Evolutionary conservation across 1,140 invertebrate species (phyloP).

Genomic region (Oncopodura yosiiana): DNA sequence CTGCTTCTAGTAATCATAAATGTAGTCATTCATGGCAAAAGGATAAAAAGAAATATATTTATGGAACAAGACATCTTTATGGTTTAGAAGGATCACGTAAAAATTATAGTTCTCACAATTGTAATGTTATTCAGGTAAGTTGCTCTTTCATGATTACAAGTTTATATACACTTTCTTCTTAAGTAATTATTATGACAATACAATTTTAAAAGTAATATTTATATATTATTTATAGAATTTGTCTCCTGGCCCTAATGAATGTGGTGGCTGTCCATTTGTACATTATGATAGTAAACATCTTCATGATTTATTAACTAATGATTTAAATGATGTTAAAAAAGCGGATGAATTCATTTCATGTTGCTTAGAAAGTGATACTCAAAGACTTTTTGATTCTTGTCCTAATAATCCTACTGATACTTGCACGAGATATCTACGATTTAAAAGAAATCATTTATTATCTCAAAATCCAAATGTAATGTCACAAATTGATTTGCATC

Average conservation of each 20-base stretch:
- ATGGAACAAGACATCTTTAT: constrained; percentile 62
- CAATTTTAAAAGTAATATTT: too few species aligned
- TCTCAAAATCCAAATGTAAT: too few species aligned
- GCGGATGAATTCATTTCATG: too few species aligned
- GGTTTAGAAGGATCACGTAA: constrained; percentile 56
- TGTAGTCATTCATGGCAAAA: constrained; percentile 56
- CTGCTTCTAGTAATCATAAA: background rate
- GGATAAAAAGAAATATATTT: constrained; percentile 53
- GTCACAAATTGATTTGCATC: too few species aligned
- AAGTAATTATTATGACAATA: too few species aligned
- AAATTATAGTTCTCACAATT: constrained; percentile 50
- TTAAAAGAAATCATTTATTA: too few species aligned
- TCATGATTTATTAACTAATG: background rate
- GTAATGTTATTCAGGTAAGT: constrained; percentile 46
- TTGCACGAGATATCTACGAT: too few species aligned
- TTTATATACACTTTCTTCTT: background rate
- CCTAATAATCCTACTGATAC: too few species aligned
- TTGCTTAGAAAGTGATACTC: too few species aligned
- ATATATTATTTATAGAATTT: too few species aligned
- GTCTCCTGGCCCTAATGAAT: too few species aligned
- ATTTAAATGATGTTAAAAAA: background rate
- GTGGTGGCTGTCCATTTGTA: constrained; percentile 12
- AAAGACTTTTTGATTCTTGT: too few species aligned
- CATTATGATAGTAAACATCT: background rate
- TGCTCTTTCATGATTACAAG: constrained; percentile 3